Evolutionary conservation across 2,113 vertebrate genomes (phyloP), one percentile per base, ranked within the genome.

Genomic region (Proteles cristata): DNA sequence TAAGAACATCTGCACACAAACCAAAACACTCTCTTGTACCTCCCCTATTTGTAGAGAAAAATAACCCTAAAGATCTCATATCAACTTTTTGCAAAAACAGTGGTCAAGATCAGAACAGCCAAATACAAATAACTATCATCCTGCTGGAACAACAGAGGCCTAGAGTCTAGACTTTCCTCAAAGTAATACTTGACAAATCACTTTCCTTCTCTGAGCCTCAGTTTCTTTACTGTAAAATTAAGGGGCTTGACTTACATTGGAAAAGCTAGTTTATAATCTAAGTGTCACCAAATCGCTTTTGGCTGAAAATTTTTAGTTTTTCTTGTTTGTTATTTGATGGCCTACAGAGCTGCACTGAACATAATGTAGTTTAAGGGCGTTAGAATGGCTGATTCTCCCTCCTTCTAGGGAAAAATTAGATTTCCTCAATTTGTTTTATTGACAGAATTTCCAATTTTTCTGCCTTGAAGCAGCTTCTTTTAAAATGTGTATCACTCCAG

Each of bases 291-390:
- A 4, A 11, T 79, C 15, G 45, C 43, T 69, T 88, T 89, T 21
- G 14, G 28, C 48, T 90, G 25, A 96, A 26, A 77, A 53, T 68
- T 68, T 73, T 92, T 43, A 17, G 45, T 58, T 93, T 79, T 90
- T 93, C 58, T 82, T 93, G 4, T 93, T 88, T 85, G 43, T 96
- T 88, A 58, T 63, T 86, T 61, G 19, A 84, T 90, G 90, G 31
- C 28, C 33, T 69, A 73, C 21, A 76, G 31, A 92, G 53, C 15
- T 74, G 11, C 33, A 55, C 6, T 66, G 43, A 88, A 80, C 53
- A 58, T 63, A 63, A 63, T 39, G 2, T 45, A 23, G 31, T 82
- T 55, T 77, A 50, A 88, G 14, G 48, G 33, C 19, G 74, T 79
- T 74, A 45, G 25, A 7, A 83, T 77, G 8, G 26, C 23, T 55